Base-by-base conservation (phyloP, 2,797 vertebrate species). In the Acrossocheilus fasciatus region DNA sequence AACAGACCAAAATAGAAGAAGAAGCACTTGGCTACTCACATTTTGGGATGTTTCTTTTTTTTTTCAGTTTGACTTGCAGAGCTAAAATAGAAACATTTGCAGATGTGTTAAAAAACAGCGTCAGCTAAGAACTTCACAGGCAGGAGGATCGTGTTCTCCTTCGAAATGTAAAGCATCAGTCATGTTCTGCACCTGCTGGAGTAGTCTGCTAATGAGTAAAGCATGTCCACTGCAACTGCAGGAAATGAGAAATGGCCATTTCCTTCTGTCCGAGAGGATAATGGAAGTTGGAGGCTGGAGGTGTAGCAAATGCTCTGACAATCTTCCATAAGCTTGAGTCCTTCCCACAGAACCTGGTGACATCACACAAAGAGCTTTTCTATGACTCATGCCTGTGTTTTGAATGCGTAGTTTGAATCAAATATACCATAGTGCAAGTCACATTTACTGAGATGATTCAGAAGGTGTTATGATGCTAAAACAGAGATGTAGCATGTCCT, bases 361-460 rank as follows among this genome's bases (percentile, higher is more conserved):
- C 82, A 50, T 81, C 59, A 69, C 54, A 43, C 14, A 50, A 59
- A 52, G 50, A 81, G 62, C 82, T 57, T 66, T 79, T 11, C 23
- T 75, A n/a, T 87, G 82, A 85, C 36, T 82, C 87, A 85, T 57
- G 18, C 18, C 50, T 76, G 54, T 77, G 62, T 66, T 74, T 62
- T 82, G 12, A 84, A 6, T 87, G 23, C 85, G 2, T 86, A 30
- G 64, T 50, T 69, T 85, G 75, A 73, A 39, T 39, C 66, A 69
- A 39, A 72, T 76, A 17, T 52, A 50, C 11, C 12, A 4, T 36
- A 39, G 72, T 50, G 12, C 41, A 76, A 50, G 73, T 80, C 50
- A 72, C 75, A 59, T 72, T 80, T 70, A 15, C 23, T 69, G 4
- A 68, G 57, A 69, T 69, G 74, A 77, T 66, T 68, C 43, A 77